Evolutionary conservation across 2,888 invertebrate species (phyloP), one percentile per base, ranked within the genome.

Genomic region (Bedellia somnulentella): DNA sequence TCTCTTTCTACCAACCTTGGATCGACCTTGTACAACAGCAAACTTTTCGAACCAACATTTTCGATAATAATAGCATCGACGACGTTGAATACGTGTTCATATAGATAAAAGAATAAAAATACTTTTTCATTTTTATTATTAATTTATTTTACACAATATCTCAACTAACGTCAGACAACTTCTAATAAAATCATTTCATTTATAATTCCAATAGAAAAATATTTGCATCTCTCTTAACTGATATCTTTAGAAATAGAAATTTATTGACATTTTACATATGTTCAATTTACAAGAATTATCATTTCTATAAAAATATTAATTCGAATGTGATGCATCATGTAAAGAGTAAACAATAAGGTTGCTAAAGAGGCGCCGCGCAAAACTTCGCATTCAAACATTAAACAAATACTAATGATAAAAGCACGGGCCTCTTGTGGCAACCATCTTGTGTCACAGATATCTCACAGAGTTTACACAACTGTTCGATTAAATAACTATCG

Each of bases 101-200:
- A n/a, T n/a, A n/a, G n/a, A n/a, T n/a, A n/a, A n/a, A n/a, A n/a
- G n/a, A n/a, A n/a, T n/a, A n/a, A n/a, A n/a, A n/a, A n/a, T n/a
- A n/a, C n/a, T n/a, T n/a, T n/a, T n/a, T n/a, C n/a, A n/a, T n/a
- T n/a, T n/a, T 29, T 29, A 8, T 57, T 54, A 49, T 61, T 53
- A 49, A 52, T 71, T 67, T 68, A 68, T 68, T 68, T 63, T 70
- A 67, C 60, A 71, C 57, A 70, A 61, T 64, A 59, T 57, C 56
- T 59, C 64, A 64, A 59, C 57, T 66, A 57, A 58, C 49, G 56
- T 67, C 70, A 59, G 47, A 64, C 52, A 53, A 56, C 50, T 55
- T 55, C 59, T 64, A 51, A 56, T 46, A 32, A 29, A 60, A 55
- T 60, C 58, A 18, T 18, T 18, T 18, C 9, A 18, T 18, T 5